Base-by-base conservation (phyloP, 2,797 vertebrate species). In the Notamacropus eugenii region DNA sequence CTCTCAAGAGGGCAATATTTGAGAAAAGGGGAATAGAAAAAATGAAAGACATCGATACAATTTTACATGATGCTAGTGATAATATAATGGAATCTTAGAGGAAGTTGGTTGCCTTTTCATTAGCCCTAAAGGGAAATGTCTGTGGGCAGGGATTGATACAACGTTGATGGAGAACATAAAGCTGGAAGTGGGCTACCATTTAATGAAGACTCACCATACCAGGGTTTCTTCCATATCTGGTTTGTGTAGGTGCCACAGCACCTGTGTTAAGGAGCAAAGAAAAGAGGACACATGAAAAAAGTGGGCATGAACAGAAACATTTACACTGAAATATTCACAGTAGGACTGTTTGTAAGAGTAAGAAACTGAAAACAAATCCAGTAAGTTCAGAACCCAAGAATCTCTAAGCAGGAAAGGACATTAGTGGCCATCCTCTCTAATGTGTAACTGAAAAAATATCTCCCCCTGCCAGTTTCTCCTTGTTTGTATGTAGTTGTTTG, bases 151-250 rank as follows among this genome's bases (percentile, higher is more conserved):
- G 74, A 50, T 10, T 46, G 74, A 40, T 82, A 46, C 40, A 82
- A 10, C 3, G 40, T 46, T 24, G 22, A 82, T 27, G 40, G 46
- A 8, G 24, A 11, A 46, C 22, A 87, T 8, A 11, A 27, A 87
- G 74, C 2, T 0, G 8, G 16, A 5, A 92, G 34, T 0, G 10
- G 87, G 59, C 57, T 55, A 54, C 31, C 46, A 34, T 12, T 55
- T 31, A 67, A n/a, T 0, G 3, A 50, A 90, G 29, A 97, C 98
- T 97, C 54, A 99, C 99, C 98, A 97, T 95, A 16, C 98, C 91
- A 0, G 0, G 0, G 5, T 90, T 97, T 93, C 93, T 92, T 95
- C 87, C 91, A 13, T 0, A 3, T 54, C 0, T 94, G 54, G 90
- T 93, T 55, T 3, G 55, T 1, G 74, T 46, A 0, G 27, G 46